A percentile compares a stretch with the other conserved stretches of the same genome.
phyloP scores from a whole-genome alignment of 1,140 invertebrate species.

The Aradophagus sp. region DNA sequence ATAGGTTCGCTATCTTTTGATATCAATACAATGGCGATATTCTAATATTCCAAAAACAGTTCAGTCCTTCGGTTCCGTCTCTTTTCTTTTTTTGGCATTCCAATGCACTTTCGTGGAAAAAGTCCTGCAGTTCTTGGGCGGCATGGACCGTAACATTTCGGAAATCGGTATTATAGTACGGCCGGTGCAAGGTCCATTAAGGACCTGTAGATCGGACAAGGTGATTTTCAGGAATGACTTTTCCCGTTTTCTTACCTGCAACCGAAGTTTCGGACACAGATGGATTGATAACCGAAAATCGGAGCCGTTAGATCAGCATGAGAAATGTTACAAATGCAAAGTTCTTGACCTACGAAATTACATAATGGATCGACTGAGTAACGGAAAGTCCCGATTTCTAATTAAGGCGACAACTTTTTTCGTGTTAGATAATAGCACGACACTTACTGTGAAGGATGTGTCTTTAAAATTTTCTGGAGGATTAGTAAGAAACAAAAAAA shows the following conservation, averaged over 20 bases:
- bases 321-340: conserved; percentile 8
- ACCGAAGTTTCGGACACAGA: conserved; percentile 3
- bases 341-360: conserved; percentile 35
- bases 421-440: conserved; percentile 13
- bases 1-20: too few relatives aligned
- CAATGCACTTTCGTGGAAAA: conserved; percentile 22
- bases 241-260: conserved; percentile 26
- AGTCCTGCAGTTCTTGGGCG: conserved; percentile 15
- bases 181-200: conserved; percentile 2
- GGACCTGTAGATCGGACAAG: conserved; percentile 7
- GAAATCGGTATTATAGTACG: conserved; percentile 1
- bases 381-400: conserved; percentile 10
- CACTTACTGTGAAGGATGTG: background rate
- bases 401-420: conserved; percentile 8
- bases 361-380: conserved; percentile 13
- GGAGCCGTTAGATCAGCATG: conserved; percentile 16
- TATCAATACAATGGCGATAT: too few relatives aligned
- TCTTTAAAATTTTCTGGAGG: background rate
- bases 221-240: conserved; percentile 26
- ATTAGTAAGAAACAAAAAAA: too few relatives aligned
- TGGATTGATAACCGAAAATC: conserved; percentile 9
- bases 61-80: too few relatives aligned
- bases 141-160: conserved; percentile 15
- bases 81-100: conserved; percentile 2
- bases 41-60: too few relatives aligned